phyloP scores from a whole-genome alignment of 2,797 vertebrate species.

The Sphenodon punctatus region DNA sequence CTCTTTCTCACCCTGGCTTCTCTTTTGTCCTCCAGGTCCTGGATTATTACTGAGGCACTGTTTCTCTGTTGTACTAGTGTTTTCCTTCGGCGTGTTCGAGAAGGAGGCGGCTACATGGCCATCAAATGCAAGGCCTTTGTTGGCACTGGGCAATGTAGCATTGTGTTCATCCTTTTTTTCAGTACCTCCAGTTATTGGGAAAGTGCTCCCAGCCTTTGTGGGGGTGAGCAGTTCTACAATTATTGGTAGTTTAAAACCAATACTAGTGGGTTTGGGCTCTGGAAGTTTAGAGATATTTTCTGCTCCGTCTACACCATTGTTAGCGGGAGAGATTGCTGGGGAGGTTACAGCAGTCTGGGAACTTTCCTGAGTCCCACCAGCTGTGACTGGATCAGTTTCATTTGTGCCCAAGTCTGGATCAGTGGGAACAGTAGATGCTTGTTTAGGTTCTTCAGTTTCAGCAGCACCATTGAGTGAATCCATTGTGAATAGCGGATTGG shows the following conservation, averaged over 20 bases:
- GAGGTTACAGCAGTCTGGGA: neutral
- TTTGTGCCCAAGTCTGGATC: conserved; percentile 1
- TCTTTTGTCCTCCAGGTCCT: conserved; percentile 41
- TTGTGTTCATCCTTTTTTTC: conserved; percentile 4
- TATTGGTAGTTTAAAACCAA: conserved; percentile 27
- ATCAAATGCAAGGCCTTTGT: neutral
- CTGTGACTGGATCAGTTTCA: conserved; percentile 34
- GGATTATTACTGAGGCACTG: conserved; percentile 45
- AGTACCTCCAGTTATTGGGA: neutral
- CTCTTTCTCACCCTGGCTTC: conserved; percentile 24
- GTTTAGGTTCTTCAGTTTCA: conserved; percentile 21
- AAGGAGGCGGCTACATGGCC: conserved; percentile 10
- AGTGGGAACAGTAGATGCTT: conserved; percentile 29
- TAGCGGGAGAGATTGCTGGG: conserved; percentile 8
- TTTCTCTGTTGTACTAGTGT: neutral
- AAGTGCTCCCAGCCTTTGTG: neutral
- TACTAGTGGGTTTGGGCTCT: neutral
- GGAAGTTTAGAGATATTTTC: conserved; percentile 37
- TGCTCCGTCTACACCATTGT: conserved; percentile 19
- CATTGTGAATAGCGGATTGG: conserved; percentile 18
- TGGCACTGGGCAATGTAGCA: neutral
- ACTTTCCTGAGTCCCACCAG: neutral
- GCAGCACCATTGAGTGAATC: neutral
- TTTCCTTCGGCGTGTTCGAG: conserved; percentile 32
- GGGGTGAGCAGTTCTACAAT: conserved; percentile 42